Conservation (phyloP, 2,797 vertebrate species). For the Meda fulgida region DNA sequence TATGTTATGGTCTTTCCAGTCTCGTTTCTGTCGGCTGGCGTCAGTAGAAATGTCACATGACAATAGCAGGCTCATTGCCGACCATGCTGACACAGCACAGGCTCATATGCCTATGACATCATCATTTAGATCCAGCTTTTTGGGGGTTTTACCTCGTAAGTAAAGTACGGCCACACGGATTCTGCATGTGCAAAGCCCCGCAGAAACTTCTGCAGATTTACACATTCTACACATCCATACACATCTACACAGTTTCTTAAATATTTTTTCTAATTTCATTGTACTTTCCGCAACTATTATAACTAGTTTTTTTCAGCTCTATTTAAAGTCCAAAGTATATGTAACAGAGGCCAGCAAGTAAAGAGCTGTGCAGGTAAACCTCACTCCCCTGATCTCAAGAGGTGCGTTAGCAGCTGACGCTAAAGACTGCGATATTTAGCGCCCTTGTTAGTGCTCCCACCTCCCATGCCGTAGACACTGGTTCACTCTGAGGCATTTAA, state of each 20-base stretch:
- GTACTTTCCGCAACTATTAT: neutral
- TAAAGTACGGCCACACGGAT: neutral
- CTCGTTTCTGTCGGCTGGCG: constrained; percentile 2
- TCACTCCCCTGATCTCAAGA: neutral
- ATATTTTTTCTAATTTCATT: neutral
- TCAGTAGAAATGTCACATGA: constrained; percentile 48
- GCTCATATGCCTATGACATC: constrained; percentile 33
- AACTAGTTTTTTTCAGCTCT: neutral
- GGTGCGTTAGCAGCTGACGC: neutral
- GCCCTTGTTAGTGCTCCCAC: neutral
- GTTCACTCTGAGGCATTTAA: too few species aligned
- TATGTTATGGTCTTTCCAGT: constrained; percentile 25
- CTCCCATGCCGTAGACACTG: neutral
- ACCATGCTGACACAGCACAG: constrained; percentile 35
- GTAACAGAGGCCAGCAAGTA: neutral
- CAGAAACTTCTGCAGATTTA: neutral
- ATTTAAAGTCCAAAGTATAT: neutral
- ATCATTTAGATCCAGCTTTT: constrained; percentile 33
- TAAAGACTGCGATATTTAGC: neutral
- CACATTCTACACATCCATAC: neutral
- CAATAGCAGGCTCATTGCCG: constrained; percentile 15
- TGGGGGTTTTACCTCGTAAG: neutral
- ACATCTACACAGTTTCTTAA: neutral
- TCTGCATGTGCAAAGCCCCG: neutral
- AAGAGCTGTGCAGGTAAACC: neutral